These are phyloP conservation scores for Poeciliopsis infans DNA, from an alignment of 2,797 vertebrate genomes.

Conservation along the genomic window DNA sequence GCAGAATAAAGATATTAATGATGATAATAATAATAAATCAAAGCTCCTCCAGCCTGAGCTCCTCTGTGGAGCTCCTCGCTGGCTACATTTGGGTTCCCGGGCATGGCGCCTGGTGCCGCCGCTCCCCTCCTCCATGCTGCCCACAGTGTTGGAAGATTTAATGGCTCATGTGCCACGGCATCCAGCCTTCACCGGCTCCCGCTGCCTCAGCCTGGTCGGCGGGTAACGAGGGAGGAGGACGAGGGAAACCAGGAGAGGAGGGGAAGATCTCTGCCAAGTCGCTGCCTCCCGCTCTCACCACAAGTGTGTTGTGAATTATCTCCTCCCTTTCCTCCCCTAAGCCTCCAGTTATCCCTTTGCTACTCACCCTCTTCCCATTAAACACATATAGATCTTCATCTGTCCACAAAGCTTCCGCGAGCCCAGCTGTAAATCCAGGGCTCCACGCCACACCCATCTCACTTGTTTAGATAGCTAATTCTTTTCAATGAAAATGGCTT, in stretches of 20 bases:
- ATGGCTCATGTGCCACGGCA: constrained; percentile 80
- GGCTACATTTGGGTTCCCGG: constrained; percentile 29
- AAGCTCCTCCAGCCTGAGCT: neutral
- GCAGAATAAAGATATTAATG: neutral
- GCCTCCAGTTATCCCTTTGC: constrained; percentile 57
- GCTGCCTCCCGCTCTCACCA: constrained; percentile 63
- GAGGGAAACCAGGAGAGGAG: constrained; percentile 42
- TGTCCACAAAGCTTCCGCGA: constrained; percentile 62
- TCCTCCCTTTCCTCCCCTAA: constrained; percentile 40
- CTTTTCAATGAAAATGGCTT: constrained; percentile 76
- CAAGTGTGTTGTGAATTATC: constrained; percentile 78
- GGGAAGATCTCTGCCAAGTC: constrained; percentile 63
- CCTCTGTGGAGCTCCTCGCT: constrained; percentile 12
- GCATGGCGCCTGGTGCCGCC: constrained; percentile 47
- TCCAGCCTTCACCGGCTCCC: constrained; percentile 68
- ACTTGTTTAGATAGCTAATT: constrained; percentile 76
- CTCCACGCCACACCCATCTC: constrained; percentile 59
- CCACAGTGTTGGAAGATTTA: constrained; percentile 74
- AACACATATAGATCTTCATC: constrained; percentile 73
- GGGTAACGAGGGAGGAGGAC: constrained; percentile 52
- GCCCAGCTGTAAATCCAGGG: constrained; percentile 42
- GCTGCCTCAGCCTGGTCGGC: constrained; percentile 40
- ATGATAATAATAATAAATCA: neutral
- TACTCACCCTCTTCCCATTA: constrained; percentile 71
- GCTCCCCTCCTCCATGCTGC: constrained; percentile 10